Evolutionary conservation across 2,888 invertebrate genomes (phyloP).

Genomic region (Lampropteryx suffumata): DNA sequence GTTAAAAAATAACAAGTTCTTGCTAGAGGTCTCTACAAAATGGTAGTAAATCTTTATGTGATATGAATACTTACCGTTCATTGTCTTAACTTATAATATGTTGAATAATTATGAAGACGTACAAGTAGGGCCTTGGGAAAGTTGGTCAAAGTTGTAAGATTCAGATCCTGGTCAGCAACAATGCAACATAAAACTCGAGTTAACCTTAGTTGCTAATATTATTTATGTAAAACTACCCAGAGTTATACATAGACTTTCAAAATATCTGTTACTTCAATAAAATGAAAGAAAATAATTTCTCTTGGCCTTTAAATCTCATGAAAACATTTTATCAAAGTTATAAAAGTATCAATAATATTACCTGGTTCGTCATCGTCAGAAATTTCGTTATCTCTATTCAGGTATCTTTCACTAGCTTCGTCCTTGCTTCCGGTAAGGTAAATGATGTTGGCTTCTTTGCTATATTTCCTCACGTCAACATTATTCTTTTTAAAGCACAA

Average conservation of each 20-base stretch:
- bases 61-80: slow-evolving; percentile 15
- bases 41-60: slow-evolving; percentile 7
- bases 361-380: slow-evolving; percentile 67
- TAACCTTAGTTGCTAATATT: no score
- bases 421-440: slow-evolving; percentile 66
- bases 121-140: slow-evolving; percentile 8
- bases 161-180: no score
- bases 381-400: slow-evolving; percentile 68
- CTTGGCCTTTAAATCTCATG: no score
- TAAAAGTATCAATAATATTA: no score
- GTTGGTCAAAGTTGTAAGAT: slow-evolving; percentile 1
- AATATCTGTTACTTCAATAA: no score
- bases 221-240: no score
- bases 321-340: no score
- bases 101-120: slow-evolving; percentile 1
- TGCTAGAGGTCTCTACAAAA: background rate
- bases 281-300: no score
- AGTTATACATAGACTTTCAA: no score
- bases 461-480: slow-evolving; percentile 82
- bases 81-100: slow-evolving; percentile 8
- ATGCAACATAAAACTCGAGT: no score
- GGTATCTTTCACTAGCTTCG: slow-evolving; percentile 45
- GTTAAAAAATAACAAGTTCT: background rate
- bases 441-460: slow-evolving; percentile 77
- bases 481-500: slow-evolving; percentile 85